Evolutionary conservation across 2,797 vertebrate genomes (phyloP).

Genomic region (Gephyroberyx darwinii): DNA sequence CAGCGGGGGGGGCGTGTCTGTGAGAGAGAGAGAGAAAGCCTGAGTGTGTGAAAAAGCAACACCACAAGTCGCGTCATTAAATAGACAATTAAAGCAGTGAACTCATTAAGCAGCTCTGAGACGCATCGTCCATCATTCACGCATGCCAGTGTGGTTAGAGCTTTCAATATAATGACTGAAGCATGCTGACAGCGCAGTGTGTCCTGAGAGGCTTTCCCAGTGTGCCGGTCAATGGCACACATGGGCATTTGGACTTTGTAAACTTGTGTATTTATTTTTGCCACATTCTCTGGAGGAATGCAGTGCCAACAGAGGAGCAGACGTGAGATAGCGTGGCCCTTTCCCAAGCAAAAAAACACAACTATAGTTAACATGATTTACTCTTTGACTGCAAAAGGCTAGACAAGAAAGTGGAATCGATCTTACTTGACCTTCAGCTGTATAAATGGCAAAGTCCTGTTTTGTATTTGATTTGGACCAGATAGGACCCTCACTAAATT

Average conservation of each 20-base stretch:
- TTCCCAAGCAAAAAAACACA: conserved; percentile 39
- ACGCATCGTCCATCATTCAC: conserved; percentile 48
- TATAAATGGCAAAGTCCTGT: conserved; percentile 20
- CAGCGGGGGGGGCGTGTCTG: neutral
- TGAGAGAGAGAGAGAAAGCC: conserved; percentile 11
- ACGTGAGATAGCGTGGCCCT: conserved; percentile 5
- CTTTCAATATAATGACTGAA: conserved; percentile 48
- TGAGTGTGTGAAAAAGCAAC: conserved; percentile 16
- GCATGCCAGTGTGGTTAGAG: conserved; percentile 57
- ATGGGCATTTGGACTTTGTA: conserved; percentile 41
- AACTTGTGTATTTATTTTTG: conserved; percentile 52
- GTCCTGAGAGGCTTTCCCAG: conserved; percentile 35
- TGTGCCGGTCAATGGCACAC: conserved; percentile 31
- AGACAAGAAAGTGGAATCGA: conserved; percentile 9
- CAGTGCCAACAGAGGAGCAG: neutral
- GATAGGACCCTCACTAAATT: neutral
- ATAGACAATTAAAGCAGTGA: conserved; percentile 44
- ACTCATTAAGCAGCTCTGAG: conserved; percentile 56
- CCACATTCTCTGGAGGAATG: conserved; percentile 33
- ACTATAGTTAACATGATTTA: conserved; percentile 26
- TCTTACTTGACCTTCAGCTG: conserved; percentile 34
- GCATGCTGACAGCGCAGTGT: conserved; percentile 51
- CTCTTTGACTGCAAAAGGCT: conserved; percentile 22
- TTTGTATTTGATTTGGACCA: conserved; percentile 6
- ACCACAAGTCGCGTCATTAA: conserved; percentile 23